phyloP scores from a whole-genome alignment of 2,888 invertebrate species.

The Melipona beecheii region DNA sequence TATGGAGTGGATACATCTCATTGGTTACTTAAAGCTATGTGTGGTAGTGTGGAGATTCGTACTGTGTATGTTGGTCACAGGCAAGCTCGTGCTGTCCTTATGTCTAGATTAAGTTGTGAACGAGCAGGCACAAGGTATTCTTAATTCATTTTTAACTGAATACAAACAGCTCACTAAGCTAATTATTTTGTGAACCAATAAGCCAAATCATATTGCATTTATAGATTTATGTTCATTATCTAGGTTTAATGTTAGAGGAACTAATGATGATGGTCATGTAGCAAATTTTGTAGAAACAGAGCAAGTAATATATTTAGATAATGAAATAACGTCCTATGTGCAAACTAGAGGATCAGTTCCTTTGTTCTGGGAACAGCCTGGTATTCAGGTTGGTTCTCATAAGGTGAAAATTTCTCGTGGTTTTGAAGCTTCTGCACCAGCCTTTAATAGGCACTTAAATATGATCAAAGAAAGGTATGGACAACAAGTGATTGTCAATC shows the following conservation, averaged over 20 bases:
- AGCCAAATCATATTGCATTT: not conserved
- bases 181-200: not conserved
- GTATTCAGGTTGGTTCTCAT: conserved; percentile 99
- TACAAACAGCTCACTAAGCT: not conserved
- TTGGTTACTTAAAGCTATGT: conserved; percentile 98
- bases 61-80: conserved; percentile 99
- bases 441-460: conserved; percentile 95
- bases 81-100: conserved; percentile 96
- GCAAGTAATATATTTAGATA: conserved; percentile 97
- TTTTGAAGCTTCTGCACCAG: conserved; percentile 96
- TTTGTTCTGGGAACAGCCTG: conserved; percentile 99
- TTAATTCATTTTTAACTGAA: not conserved
- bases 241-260: conserved; percentile 98
- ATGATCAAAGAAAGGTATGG: conserved; percentile 96
- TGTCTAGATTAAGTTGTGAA: conserved; percentile 98
- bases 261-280: conserved; percentile 99
- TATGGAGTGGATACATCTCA: conserved; percentile 95
- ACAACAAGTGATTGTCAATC: conserved; percentile 95
- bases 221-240: conserved; percentile 12
- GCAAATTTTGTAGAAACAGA: conserved; percentile 99
- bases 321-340: conserved; percentile 94
- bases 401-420: conserved; percentile 98
- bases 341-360: conserved; percentile 98
- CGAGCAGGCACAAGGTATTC: conserved; percentile 95
- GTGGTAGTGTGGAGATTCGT: conserved; percentile 98